Percentiles rank a stretch among this genome's conserved stretches.
These are phyloP conservation scores for Drosophila quasianomalipes DNA, from an alignment of 2,888 invertebrate species.

Conservation along the genomic window DNA sequence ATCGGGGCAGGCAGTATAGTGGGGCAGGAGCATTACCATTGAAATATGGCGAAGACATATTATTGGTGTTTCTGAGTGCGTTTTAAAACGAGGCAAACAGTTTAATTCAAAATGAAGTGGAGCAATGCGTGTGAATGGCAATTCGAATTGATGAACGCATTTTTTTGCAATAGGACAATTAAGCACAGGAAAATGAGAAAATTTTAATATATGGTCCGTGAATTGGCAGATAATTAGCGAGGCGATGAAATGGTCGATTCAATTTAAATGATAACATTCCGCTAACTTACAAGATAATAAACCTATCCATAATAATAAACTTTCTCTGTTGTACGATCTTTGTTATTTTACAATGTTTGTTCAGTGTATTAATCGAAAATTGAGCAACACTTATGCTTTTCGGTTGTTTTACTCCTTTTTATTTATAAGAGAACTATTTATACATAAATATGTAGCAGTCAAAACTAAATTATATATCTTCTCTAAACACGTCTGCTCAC, in stretches of 20 bases:
- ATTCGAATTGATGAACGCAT: conserved; percentile 52
- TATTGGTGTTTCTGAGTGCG: conserved; percentile 75
- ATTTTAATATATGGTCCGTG: conserved; percentile 14
- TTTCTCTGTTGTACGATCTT: not conserved
- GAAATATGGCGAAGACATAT: conserved; percentile 75
- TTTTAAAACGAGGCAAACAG: conserved; percentile 62
- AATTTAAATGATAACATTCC: conserved; percentile 19
- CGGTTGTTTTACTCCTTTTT: not conserved
- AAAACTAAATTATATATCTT: not conserved
- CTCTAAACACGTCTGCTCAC: not conserved
- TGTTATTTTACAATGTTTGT: not conserved
- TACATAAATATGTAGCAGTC: not conserved
- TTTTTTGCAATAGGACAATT: conserved; percentile 13
- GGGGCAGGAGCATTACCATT: conserved; percentile 30
- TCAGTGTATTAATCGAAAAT: not conserved
- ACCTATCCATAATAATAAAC: not conserved
- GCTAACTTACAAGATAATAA: not conserved
- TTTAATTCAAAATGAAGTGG: conserved; percentile 73
- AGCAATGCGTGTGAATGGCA: conserved; percentile 71
- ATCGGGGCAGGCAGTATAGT: conserved; percentile 6
- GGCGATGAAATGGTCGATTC: not conserved
- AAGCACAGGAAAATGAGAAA: not conserved
- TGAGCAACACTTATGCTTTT: not conserved
- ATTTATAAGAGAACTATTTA: not conserved
- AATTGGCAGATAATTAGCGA: conserved; percentile 28